Evolutionary conservation across 2,797 vertebrate species (phyloP), one percentile per base, ranked within the genome.

Genomic region (Phalloptychus januarius): DNA sequence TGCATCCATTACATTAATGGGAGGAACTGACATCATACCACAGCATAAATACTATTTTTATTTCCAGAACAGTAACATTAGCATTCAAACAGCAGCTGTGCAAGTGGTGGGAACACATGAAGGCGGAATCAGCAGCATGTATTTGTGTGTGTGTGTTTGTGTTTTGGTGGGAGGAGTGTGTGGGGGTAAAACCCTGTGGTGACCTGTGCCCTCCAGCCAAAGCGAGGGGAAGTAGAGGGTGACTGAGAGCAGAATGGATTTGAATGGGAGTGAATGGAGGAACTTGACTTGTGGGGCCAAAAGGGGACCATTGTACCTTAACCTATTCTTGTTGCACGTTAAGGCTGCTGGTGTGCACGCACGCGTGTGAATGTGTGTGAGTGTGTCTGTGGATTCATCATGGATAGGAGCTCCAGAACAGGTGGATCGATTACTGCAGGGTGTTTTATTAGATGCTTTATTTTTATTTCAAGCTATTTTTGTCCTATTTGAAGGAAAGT

Each of bases 231-330:
- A 95, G 94, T 94, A 83, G 89, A 86, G 90, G 90, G 84, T 86
- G 86, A 87, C 84, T 33, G 44, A 87, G 81, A 83, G 83, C 83
- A 85, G 85, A 91, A 89, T 90, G 85, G 75, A 83, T 81, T 83
- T 92, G 91, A 93, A 94, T 92, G 77, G 78, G 46, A 80, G 77
- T 90, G 92, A 95, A 95, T 94, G 90, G 89, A 90, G 91, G 92
- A 96, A 95, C 95, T 95, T 96, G 95, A 96, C 94, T 95, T 90
- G 92, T 90, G 94, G 91, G 94, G 93, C 92, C 52, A 93, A 95
- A 95, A 94, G 93, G 92, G 92, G 90, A 89, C 90, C 88, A 94
- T 95, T 88, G 94, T 94, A 89, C 92, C 92, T 89, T 88, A 72
- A 89, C 90, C 80, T 86, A 86, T 93, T 92, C 93, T 84, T 92